phyloP scores from a whole-genome alignment of 2,888 invertebrate genomes.

The Meta bourneti region DNA sequence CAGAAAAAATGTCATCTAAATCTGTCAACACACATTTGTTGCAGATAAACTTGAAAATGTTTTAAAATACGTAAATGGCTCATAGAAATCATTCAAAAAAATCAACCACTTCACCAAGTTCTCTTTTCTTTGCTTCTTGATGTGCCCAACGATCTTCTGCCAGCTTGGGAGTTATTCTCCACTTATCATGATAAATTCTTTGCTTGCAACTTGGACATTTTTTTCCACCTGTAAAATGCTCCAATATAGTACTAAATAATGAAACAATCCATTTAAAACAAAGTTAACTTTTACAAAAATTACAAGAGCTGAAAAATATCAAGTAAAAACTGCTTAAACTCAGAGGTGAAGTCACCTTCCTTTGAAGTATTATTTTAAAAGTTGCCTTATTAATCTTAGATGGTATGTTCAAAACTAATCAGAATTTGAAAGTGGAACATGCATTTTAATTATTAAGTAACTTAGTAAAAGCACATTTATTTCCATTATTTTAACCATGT shows the following conservation, averaged over 20 bases:
- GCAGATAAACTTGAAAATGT: background rate
- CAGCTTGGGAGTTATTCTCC: slow-evolving; percentile 86
- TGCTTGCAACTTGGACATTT: slow-evolving; percentile 85
- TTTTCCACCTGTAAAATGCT: slow-evolving; percentile 84
- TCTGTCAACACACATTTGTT: background rate
- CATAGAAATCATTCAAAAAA: slow-evolving; percentile 81
- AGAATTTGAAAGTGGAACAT: too few species aligned
- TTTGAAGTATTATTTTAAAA: background rate
- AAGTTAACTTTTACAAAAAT: background rate
- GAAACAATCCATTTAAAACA: background rate
- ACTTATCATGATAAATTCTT: slow-evolving; percentile 87
- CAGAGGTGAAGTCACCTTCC: too few species aligned
- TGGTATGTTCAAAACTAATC: too few species aligned
- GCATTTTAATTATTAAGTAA: too few species aligned
- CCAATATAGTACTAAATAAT: background rate
- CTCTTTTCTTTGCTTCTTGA: slow-evolving; percentile 87
- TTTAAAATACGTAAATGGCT: background rate
- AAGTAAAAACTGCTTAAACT: too few species aligned
- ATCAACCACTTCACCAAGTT: slow-evolving; percentile 88
- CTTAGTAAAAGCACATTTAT: too few species aligned
- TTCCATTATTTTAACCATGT: too few species aligned
- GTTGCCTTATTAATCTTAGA: too few species aligned
- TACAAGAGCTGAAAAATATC: too few species aligned
- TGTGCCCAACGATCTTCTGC: slow-evolving; percentile 90
- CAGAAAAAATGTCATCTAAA: background rate